Base-by-base conservation (phyloP, 2,113 vertebrate genomes). In the sheep (Ovis aries) region DNA sequence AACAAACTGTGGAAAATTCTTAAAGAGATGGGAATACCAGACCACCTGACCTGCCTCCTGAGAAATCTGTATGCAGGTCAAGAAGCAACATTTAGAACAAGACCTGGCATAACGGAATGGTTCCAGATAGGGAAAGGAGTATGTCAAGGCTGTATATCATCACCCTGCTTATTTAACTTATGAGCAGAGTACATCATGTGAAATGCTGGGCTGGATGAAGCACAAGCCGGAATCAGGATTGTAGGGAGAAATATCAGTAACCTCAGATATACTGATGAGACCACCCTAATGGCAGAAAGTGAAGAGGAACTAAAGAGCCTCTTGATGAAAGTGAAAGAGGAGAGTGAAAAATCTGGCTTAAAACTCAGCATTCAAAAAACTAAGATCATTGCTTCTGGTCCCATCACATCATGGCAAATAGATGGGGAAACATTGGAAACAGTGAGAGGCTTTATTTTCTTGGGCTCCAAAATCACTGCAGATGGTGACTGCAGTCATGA, bases 331-430 rank as follows among this genome's bases (percentile, higher is more conserved):
- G 17, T 71, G 64, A 71, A 71, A 36, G 64, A 71, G n/a, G 17
- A 36, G 64, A 71, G 64, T 71, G n/a, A 71, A 71, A 71, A 36
- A 36, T 36, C 9, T 71, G n/a, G n/a, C 64, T 71, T 71, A 36
- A 71, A 36, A 36, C n/a, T 71, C n/a, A 71, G n/a, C 64, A 36
- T 71, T 71, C 64, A 71, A 11, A 36, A 71, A 71, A 21, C 19
- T 12, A 36, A 71, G n/a, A 71, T 36, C 64, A 12, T 36, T 1
- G 9, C 9, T 6, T 36, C 64, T 5, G 9, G 64, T 36, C 17
- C 64, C 64, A 36, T 71, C n/a, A 71, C 0, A 0, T 36, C 0
- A 0, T 71, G 19, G n/a, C 9, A 71, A 36, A 71, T 23, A 36
- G 64, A 71, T 71, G n/a, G 64, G 33, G 64, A 71, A 71, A 23